Evolutionary conservation across 2,888 invertebrate genomes (phyloP).

Genomic region (Sylvicola cinctus): DNA sequence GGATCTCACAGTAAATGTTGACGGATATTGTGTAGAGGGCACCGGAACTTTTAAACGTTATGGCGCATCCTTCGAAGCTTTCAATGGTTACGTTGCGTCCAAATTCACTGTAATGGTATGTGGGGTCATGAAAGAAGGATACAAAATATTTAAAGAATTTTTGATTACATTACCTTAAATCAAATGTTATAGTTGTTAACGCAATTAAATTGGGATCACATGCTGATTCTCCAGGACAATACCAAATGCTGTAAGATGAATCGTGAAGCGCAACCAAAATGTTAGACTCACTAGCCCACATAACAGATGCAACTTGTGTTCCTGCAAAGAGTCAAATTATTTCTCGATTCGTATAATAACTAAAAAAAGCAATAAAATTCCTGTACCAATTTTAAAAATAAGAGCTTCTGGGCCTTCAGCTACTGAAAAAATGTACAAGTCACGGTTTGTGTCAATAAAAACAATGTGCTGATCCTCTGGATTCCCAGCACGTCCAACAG

Average conservation of each 20-base stretch:
- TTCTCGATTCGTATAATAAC: neutral
- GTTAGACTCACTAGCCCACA: conserved; percentile 53
- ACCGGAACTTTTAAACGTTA: conserved; percentile 74
- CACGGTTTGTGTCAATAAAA: conserved; percentile 72
- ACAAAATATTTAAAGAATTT: neutral
- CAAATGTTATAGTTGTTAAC: conserved; percentile 32
- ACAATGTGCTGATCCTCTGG: conserved; percentile 64
- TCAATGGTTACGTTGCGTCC: conserved; percentile 68
- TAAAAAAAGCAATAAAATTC: neutral
- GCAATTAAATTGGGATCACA: conserved; percentile 49
- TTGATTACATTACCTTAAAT: conserved; percentile 21
- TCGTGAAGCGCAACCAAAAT: conserved; percentile 64
- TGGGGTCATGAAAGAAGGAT: neutral
- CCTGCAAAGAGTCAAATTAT: conserved; percentile 22
- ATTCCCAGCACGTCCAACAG: conserved; percentile 68
- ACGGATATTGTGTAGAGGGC: conserved; percentile 38
- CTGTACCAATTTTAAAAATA: conserved; percentile 17
- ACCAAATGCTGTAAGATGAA: conserved; percentile 59
- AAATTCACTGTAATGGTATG: conserved; percentile 41
- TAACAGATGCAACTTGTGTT: conserved; percentile 29
- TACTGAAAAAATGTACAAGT: conserved; percentile 45
- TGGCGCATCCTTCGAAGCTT: conserved; percentile 64
- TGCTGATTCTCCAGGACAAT: conserved; percentile 52
- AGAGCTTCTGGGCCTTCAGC: conserved; percentile 7
- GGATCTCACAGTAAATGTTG: conserved; percentile 24